Percentiles rank a stretch among this genome's conserved stretches.
These are phyloP conservation scores for Philereme transversata DNA, from an alignment of 2,888 invertebrate species.

Conservation along the genomic window DNA sequence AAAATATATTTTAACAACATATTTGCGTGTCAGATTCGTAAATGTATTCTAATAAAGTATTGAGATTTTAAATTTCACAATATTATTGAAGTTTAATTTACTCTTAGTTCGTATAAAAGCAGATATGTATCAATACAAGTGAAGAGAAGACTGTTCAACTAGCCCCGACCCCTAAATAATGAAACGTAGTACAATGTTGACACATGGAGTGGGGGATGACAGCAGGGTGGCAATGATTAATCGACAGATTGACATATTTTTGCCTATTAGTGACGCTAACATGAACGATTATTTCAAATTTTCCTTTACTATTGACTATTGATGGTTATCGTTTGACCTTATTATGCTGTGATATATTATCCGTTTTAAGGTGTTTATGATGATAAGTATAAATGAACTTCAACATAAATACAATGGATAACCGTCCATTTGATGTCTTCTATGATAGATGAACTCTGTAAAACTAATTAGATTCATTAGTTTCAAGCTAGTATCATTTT, in stretches of 20 bases:
- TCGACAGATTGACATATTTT: slow-evolving; percentile 67
- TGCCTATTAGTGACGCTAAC: slow-evolving; percentile 57
- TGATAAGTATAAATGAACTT: no score
- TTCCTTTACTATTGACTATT: slow-evolving; percentile 30
- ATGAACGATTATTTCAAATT: slow-evolving; percentile 45
- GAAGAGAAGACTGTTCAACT: slow-evolving; percentile 45
- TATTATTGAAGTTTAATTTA: background rate
- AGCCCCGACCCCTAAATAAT: slow-evolving; percentile 60
- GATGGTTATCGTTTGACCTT: slow-evolving; percentile 19
- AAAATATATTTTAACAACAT: no score
- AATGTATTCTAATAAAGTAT: no score
- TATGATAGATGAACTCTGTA: no score
- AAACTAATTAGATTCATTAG: no score
- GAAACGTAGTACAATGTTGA: slow-evolving; percentile 70
- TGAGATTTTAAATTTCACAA: no score
- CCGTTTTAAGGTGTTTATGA: no score
- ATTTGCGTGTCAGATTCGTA: no score
- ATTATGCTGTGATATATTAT: background rate
- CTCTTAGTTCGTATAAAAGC: slow-evolving; percentile 14
- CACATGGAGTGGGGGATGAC: slow-evolving; percentile 50
- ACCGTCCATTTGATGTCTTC: no score
- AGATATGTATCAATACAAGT: slow-evolving; percentile 33
- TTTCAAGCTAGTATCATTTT: no score
- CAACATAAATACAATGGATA: no score
- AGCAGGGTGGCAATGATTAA: slow-evolving; percentile 63